A percentile compares a stretch with the other conserved stretches of the same genome.
phyloP scores from a whole-genome alignment of 2,888 invertebrate genomes.

The Drosophila antonietae region DNA sequence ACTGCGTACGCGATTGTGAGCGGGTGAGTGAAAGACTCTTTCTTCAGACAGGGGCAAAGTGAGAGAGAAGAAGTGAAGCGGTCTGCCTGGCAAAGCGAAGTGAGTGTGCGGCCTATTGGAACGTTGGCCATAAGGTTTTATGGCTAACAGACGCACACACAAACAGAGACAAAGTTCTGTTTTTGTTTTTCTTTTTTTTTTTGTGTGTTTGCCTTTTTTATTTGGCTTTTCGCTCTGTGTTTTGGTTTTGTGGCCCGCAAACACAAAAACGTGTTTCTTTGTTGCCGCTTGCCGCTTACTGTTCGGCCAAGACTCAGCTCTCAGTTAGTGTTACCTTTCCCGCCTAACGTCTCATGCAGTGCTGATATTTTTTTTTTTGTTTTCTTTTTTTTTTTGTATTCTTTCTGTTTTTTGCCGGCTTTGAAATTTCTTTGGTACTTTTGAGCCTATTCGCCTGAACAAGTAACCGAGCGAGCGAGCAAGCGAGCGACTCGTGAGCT shows the following conservation, averaged over 20 bases:
- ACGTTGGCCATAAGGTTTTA: constrained; percentile 77
- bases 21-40: background rate
- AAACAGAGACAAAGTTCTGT: constrained; percentile 29
- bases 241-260: constrained; percentile 61
- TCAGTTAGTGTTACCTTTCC: constrained; percentile 8
- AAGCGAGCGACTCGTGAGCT: constrained; percentile 6
- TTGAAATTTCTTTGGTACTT: constrained; percentile 53
- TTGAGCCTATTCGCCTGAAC: constrained; percentile 33
- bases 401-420: constrained; percentile 58
- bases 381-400: constrained; percentile 12
- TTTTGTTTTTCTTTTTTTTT: constrained; percentile 20
- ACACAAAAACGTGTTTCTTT: constrained; percentile 77
- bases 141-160: constrained; percentile 54
- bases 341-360: constrained; percentile 10
- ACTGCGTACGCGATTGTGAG: constrained; percentile 51
- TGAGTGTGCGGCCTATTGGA: constrained; percentile 73
- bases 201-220: constrained; percentile 30
- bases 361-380: constrained; percentile 5
- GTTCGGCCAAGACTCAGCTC: constrained; percentile 20
- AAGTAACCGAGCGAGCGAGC: background rate
- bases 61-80: constrained; percentile 19
- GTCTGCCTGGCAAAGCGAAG: constrained; percentile 5
- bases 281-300: constrained; percentile 19
- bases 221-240: constrained; percentile 31
- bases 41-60: background rate